Conservation (phyloP, 1,140 invertebrate genomes). For the Octopus sinensis region DNA sequence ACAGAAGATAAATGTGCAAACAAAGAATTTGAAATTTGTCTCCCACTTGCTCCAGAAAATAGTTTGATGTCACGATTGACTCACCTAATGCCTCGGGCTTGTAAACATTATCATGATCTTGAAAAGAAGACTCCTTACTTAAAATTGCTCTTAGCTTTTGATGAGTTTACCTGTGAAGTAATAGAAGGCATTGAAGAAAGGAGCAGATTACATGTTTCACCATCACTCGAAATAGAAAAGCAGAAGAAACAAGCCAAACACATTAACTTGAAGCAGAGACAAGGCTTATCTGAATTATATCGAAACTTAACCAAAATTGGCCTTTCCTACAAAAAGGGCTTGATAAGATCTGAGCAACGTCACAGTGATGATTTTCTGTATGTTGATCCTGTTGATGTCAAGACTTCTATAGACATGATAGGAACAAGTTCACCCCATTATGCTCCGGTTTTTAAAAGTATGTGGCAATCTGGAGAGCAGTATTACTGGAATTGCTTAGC, state of each 20-base stretch:
- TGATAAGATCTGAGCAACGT: conserved; percentile 43
- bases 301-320: conserved; percentile 68
- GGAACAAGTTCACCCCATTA: background rate
- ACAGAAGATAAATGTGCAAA: background rate
- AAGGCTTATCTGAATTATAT: conserved; percentile 79
- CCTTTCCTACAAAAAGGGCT: conserved; percentile 76
- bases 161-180: conserved; percentile 61
- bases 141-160: conserved; percentile 61
- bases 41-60: background rate
- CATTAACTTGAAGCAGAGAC: conserved; percentile 79
- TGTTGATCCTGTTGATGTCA: conserved; percentile 42
- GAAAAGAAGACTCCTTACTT: conserved; percentile 29
- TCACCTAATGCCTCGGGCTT: conserved; percentile 23
- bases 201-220: conserved; percentile 66
- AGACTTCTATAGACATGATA: conserved; percentile 32
- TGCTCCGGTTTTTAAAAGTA: background rate
- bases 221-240: conserved; percentile 63
- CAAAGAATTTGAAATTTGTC: background rate
- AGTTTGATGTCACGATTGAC: conserved; percentile 27
- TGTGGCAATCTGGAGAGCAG: background rate
- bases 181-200: conserved; percentile 51
- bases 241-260: conserved; percentile 72
- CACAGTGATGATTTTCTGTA: conserved; percentile 29
- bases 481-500: background rate
- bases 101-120: conserved; percentile 31